phyloP scores from a whole-genome alignment of 2,888 invertebrate species.

The Cotesia congregata region DNA sequence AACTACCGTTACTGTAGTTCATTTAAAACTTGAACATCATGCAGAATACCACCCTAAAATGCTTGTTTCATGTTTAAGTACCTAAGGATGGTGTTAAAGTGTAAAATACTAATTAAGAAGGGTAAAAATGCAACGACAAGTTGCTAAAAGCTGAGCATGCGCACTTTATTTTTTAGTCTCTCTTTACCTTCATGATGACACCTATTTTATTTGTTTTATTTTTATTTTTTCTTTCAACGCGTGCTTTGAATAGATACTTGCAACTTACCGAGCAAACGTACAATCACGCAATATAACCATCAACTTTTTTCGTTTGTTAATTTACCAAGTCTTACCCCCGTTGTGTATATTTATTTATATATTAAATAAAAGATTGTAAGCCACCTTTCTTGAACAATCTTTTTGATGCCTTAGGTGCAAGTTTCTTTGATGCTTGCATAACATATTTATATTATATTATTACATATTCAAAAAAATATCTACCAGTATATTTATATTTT shows the following conservation, averaged over 20 bases:
- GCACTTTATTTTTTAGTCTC: conserved; percentile 24
- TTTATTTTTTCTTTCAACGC: conserved; percentile 61
- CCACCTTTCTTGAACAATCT: conserved; percentile 1
- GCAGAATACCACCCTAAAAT: conserved; percentile 10
- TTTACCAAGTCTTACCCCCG: conserved; percentile 29
- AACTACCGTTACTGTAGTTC: neutral
- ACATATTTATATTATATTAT: neutral
- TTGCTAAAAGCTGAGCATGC: conserved; percentile 48
- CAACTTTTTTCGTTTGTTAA: conserved; percentile 41
- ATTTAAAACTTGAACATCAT: conserved; percentile 1
- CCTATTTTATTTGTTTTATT: conserved; percentile 44
- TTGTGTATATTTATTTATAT: conserved; percentile 21
- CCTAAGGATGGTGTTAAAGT: conserved; percentile 64
- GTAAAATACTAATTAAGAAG: conserved; percentile 71
- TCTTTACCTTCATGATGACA: conserved; percentile 55
- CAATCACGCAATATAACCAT: conserved; percentile 45
- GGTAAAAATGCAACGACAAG: conserved; percentile 62
- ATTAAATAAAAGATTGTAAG: conserved; percentile 3
- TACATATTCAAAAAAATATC: no score
- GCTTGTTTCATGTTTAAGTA: conserved; percentile 53
- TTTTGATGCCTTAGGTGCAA: neutral
- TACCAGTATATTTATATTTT: no score
- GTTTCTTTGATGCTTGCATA: conserved; percentile 17
- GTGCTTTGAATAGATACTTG: conserved; percentile 65
- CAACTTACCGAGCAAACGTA: conserved; percentile 64